Evolutionary conservation across 2,888 invertebrate genomes (phyloP).

Genomic region (Heliconius cydno): DNA sequence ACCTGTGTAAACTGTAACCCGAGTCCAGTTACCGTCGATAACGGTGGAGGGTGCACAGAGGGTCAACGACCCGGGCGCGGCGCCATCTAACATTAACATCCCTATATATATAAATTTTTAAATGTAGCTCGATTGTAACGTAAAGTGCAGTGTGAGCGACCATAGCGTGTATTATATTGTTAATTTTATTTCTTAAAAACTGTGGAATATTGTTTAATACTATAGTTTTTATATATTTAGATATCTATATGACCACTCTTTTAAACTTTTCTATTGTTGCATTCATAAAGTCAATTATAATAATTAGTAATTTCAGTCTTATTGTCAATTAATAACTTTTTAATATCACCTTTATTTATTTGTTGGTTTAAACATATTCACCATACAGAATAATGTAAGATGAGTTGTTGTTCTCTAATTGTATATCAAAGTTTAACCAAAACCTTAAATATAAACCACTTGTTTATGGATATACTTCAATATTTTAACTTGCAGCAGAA

Average conservation of each 20-base stretch:
- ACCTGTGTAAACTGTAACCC: slow-evolving; percentile 53
- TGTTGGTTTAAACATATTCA: not conserved
- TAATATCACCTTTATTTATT: no score
- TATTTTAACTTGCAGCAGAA: no score
- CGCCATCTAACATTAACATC: slow-evolving; percentile 48
- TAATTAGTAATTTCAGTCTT: no score
- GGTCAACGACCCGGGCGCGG: slow-evolving; percentile 68
- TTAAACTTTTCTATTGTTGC: not conserved
- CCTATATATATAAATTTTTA: slow-evolving; percentile 25
- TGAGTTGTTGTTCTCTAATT: not conserved
- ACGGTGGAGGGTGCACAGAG: slow-evolving; percentile 73
- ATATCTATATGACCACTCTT: no score
- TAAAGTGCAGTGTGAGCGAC: not conserved
- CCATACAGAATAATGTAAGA: not conserved
- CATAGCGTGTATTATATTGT: not conserved
- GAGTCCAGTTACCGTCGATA: slow-evolving; percentile 76
- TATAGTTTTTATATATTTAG: not conserved
- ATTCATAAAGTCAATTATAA: not conserved
- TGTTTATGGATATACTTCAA: no score
- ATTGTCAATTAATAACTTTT: not conserved
- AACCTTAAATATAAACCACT: not conserved
- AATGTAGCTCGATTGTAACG: not conserved
- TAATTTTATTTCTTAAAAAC: not conserved
- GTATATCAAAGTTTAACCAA: not conserved
- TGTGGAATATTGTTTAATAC: not conserved